A percentile compares a stretch with the other conserved stretches of the same genome.
These are phyloP conservation scores for Penaeus indicus DNA, from an alignment of 1,140 invertebrate species.

Conservation along the genomic window DNA sequence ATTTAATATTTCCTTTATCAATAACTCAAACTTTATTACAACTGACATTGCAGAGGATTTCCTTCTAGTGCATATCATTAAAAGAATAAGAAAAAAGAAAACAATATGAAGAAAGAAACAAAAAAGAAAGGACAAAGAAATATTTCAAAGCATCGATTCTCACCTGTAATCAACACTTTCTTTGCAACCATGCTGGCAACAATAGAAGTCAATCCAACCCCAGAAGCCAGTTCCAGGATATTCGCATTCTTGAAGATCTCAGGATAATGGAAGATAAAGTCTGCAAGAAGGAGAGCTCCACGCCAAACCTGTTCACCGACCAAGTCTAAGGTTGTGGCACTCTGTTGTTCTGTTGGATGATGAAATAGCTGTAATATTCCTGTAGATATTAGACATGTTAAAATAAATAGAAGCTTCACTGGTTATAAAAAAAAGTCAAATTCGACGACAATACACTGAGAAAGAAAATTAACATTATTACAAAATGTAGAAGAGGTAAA, in stretches of 20 bases:
- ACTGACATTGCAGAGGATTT: too few species aligned
- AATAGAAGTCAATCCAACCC: slow-evolving; percentile 82
- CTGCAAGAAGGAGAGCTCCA: slow-evolving; percentile 84
- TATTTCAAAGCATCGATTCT: neutral
- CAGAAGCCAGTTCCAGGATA: slow-evolving; percentile 77
- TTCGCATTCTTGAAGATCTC: slow-evolving; percentile 69
- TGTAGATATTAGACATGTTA: neutral
- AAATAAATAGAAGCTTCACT: too few species aligned
- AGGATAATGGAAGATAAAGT: slow-evolving; percentile 80
- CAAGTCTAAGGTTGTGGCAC: slow-evolving; percentile 79
- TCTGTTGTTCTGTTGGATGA: slow-evolving; percentile 78
- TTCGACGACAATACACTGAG: too few species aligned
- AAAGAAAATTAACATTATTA: too few species aligned
- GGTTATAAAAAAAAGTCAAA: too few species aligned
- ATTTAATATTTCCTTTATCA: too few species aligned
- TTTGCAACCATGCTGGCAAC: slow-evolving; percentile 81
- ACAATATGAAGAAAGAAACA: neutral
- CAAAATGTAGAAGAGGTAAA: too few species aligned
- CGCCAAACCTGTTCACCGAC: slow-evolving; percentile 90
- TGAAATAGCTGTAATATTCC: too few species aligned
- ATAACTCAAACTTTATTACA: too few species aligned
- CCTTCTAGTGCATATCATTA: too few species aligned
- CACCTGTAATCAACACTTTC: slow-evolving; percentile 85
- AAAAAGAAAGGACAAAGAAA: neutral
- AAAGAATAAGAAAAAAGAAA: neutral